Conservation (phyloP, 2,113 vertebrate genomes). For the Petrocephalus microphthalmus region DNA sequence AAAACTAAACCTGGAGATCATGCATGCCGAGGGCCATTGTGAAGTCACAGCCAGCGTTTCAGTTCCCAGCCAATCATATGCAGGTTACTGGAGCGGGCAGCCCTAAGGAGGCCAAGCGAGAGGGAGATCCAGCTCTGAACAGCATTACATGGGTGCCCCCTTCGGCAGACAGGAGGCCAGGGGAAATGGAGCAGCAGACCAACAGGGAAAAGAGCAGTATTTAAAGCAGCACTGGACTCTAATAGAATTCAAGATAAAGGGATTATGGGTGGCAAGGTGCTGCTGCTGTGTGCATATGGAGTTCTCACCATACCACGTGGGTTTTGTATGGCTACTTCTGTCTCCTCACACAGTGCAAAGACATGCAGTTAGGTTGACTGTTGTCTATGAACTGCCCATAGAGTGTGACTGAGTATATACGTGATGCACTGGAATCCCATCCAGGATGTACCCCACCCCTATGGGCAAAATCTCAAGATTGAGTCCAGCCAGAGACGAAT, state of each 20-base stretch:
- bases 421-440: background rate
- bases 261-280: background rate
- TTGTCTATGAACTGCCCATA: background rate
- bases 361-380: background rate
- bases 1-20: background rate
- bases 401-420: background rate
- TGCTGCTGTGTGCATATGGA: background rate
- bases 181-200: background rate
- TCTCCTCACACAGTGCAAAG: background rate
- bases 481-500: conserved; percentile 38
- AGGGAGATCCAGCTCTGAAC: background rate
- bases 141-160: background rate
- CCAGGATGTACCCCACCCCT: background rate
- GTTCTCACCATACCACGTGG: background rate
- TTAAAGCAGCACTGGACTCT: background rate
- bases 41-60: background rate
- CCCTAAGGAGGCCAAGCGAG: background rate
- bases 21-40: background rate
- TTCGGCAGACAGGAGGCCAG: background rate
- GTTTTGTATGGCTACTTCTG: background rate
- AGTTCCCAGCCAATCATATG: background rate
- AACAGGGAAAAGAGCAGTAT: background rate
- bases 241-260: background rate
- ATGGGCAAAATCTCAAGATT: conserved; percentile 19
- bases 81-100: background rate